Percentiles rank a stretch among this genome's conserved stretches.
These are phyloP conservation scores for Hemibagrus wyckioides DNA, from an alignment of 2,113 vertebrate species.

Conservation along the genomic window DNA sequence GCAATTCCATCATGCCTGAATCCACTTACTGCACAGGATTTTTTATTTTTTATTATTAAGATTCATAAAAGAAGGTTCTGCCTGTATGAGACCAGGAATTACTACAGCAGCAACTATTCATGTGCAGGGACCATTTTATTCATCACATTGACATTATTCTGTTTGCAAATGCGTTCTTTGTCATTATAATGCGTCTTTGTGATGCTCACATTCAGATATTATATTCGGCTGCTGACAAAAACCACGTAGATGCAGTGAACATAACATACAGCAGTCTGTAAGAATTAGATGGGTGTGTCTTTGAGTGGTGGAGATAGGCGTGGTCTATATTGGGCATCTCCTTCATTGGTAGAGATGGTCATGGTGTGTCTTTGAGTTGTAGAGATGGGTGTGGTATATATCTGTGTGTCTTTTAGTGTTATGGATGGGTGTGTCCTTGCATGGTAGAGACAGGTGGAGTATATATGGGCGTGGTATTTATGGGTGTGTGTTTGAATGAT, in stretches of 20 bases:
- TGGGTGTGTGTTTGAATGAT: no score
- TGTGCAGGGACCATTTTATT: neutral
- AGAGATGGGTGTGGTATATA: no score
- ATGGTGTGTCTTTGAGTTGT: no score
- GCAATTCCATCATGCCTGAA: neutral
- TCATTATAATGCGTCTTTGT: neutral
- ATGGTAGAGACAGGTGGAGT: no score
- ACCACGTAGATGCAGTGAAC: neutral
- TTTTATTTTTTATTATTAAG: neutral
- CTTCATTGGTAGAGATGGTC: no score
- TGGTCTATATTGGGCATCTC: no score
- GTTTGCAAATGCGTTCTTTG: neutral
- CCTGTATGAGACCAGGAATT: neutral
- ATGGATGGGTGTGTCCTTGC: no score
- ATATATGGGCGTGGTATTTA: no score
- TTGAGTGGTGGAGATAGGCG: neutral
- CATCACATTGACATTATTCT: neutral
- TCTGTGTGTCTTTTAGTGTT: no score
- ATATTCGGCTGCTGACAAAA: neutral
- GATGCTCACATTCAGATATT: neutral
- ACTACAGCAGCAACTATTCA: neutral
- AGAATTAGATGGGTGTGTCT: neutral
- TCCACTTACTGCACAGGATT: neutral
- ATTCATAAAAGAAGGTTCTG: neutral
- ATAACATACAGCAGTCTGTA: neutral